Percentiles rank a stretch among this genome's conserved stretches.
phyloP scores from a whole-genome alignment of 1,140 invertebrate species.

The Meloidogyne exigua region DNA sequence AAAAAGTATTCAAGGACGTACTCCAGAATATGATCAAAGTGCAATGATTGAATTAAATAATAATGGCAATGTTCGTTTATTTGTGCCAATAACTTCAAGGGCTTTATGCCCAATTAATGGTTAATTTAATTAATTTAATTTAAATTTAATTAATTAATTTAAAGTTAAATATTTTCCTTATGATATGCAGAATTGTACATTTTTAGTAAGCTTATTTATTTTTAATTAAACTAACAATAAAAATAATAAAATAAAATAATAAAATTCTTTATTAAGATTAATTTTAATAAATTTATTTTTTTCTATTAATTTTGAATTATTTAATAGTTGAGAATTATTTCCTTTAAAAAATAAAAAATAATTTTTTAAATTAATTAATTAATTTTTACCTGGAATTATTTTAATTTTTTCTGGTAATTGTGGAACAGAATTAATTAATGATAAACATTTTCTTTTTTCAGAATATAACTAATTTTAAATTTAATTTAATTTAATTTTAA shows the following conservation, averaged over 20 bases:
- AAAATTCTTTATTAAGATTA: background rate
- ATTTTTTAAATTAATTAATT: background rate
- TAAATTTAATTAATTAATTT: slow-evolving; percentile 14
- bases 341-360: background rate
- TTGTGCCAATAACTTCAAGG: slow-evolving; percentile 60
- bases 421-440: slow-evolving; percentile 42
- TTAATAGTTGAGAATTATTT: slow-evolving; percentile 15
- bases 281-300: background rate
- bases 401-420: slow-evolving; percentile 5
- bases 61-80: slow-evolving; percentile 58
- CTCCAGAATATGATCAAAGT: slow-evolving; percentile 55
- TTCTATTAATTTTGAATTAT: background rate
- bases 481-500: background rate
- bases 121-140: slow-evolving; percentile 8
- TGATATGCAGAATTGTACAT: slow-evolving; percentile 59
- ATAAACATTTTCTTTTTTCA: slow-evolving; percentile 35
- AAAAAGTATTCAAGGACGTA: slow-evolving; percentile 56
- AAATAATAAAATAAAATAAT: slow-evolving; percentile 13
- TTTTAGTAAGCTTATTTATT: slow-evolving; percentile 42
- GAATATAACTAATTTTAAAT: slow-evolving; percentile 35
- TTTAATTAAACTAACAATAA: background rate
- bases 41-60: slow-evolving; percentile 52
- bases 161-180: slow-evolving; percentile 63
- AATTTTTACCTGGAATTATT: background rate
- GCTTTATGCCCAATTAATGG: slow-evolving; percentile 60